Base-by-base conservation (phyloP, 2,113 vertebrate genomes). In the Phaethornis superciliosus region DNA sequence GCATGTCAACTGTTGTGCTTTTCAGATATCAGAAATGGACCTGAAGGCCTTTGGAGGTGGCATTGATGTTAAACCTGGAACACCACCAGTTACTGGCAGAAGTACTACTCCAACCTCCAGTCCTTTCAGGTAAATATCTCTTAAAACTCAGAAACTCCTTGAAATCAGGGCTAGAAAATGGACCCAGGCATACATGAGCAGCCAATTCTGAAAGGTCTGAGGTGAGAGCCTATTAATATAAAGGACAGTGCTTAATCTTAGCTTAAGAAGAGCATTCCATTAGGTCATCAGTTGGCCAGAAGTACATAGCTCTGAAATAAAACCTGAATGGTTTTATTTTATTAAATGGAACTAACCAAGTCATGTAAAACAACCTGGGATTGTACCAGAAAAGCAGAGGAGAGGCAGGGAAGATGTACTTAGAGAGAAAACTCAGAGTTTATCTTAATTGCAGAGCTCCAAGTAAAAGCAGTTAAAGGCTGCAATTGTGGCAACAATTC, bases 91-190 rank as follows among this genome's bases (percentile, higher is more conserved):
- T 81, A 92, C 98, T 44, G 99, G 98, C 70, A 98, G 99, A 97
- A 99, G 99, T 96, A 99, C 99, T 35, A 99, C 99, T 28, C 99
- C 99, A 90, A 99, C 99, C 33, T 99, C 99, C 93, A 99, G 99
- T 96, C 99, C 98, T n/a, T 99, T 99, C 97, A 98, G 99, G 99
- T 99, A 98, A 95, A 82, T 87, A 54, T 85, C 37, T 85, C 82
- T 88, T 82, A 21, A 79, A 68, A 68, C 81, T 94, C 35, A 81
- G 13, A 80, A 78, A 94, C 94, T 94, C 81, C 72, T 90, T 88
- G 15, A 93, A 94, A 78, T 72, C 58, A 58, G 44, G 70, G 46
- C 62, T 75, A 81, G 78, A 82, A 95, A 94, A 90, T 37, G 44
- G 32, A 60, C 60, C 77, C 78, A 75, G n/a, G 88, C 64, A 51